Percentiles rank a stretch among this genome's conserved stretches.
Conservation (phyloP, 2,888 invertebrate genomes). For the Archaeoteleia sp. region DNA sequence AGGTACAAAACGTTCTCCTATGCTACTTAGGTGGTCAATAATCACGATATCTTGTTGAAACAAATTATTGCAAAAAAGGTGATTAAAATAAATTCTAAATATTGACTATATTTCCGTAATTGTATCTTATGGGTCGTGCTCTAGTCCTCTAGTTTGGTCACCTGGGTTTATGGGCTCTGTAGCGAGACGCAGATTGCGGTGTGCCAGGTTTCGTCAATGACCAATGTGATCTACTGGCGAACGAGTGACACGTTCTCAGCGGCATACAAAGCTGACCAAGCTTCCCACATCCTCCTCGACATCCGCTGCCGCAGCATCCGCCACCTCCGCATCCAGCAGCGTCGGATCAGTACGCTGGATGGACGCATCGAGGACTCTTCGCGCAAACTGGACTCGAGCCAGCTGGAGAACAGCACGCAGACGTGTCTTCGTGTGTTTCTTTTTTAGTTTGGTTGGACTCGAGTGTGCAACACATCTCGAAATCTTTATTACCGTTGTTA, state of each 20-base stretch:
- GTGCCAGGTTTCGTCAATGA: slow-evolving; percentile 53
- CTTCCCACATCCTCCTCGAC: slow-evolving; percentile 65
- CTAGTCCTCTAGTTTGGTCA: slow-evolving; percentile 1
- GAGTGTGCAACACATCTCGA: no score
- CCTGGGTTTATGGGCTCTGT: slow-evolving; percentile 33
- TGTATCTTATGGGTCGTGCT: background rate
- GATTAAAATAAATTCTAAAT: no score
- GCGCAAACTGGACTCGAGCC: slow-evolving; percentile 55
- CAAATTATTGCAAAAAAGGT: no score
- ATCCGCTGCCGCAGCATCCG: slow-evolving; percentile 66
- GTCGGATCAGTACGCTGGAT: slow-evolving; percentile 52
- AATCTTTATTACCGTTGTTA: no score
- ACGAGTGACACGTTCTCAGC: slow-evolving; percentile 54
- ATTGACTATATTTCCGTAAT: no score
- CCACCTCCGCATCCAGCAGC: slow-evolving; percentile 60
- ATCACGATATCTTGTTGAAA: no score
- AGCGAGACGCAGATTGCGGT: slow-evolving; percentile 55
- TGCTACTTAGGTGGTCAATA: no score
- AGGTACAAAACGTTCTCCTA: no score
- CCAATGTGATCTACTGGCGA: slow-evolving; percentile 57
- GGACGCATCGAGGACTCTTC: slow-evolving; percentile 48
- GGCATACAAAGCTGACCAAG: slow-evolving; percentile 63
- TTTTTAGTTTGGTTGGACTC: no score
- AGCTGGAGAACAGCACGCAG: slow-evolving; percentile 57
- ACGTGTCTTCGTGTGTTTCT: background rate